Evolutionary conservation across 2,797 vertebrate genomes (phyloP).

Genomic region (Clarias fuscus): DNA sequence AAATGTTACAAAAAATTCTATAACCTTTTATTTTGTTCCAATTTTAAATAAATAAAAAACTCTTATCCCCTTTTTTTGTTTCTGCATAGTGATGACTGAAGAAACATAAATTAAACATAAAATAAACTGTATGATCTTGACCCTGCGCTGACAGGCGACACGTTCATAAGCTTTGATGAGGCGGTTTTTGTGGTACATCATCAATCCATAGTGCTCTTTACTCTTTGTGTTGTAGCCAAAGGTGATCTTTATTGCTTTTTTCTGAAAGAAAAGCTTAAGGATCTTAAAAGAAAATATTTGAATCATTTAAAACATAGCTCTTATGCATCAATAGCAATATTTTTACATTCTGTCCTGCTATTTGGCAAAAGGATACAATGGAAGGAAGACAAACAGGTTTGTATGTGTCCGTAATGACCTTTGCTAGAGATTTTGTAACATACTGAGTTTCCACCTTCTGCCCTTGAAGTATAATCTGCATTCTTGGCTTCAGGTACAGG

Average conservation of each 20-base stretch:
- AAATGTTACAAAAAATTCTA: too few relatives aligned
- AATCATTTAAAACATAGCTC: not conserved
- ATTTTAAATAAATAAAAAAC: too few relatives aligned
- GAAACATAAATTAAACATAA: not conserved
- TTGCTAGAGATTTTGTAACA: slow-evolving; percentile 87
- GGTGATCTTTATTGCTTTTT: slow-evolving; percentile 79
- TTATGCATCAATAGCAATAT: not conserved
- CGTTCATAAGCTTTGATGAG: slow-evolving; percentile 94
- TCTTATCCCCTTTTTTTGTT: too few relatives aligned
- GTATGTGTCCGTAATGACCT: slow-evolving; percentile 80
- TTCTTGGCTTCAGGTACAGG: slow-evolving; percentile 90
- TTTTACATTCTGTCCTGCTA: not conserved
- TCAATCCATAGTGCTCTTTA: slow-evolving; percentile 92
- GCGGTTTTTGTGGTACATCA: slow-evolving; percentile 97
- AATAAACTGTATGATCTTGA: not conserved
- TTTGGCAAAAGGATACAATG: slow-evolving; percentile 78
- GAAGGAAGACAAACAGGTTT: slow-evolving; percentile 76
- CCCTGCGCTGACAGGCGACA: slow-evolving; percentile 82
- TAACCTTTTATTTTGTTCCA: too few relatives aligned
- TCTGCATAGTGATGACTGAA: not conserved
- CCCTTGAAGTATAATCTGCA: slow-evolving; percentile 90
- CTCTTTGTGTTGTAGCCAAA: slow-evolving; percentile 95
- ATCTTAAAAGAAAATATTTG: not conserved
- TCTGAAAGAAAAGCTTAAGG: slow-evolving; percentile 71
- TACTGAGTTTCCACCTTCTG: slow-evolving; percentile 88